These are phyloP conservation scores for Sebastes matsubarae DNA, from an alignment of 2,797 vertebrate genomes.

Conservation along the genomic window DNA sequence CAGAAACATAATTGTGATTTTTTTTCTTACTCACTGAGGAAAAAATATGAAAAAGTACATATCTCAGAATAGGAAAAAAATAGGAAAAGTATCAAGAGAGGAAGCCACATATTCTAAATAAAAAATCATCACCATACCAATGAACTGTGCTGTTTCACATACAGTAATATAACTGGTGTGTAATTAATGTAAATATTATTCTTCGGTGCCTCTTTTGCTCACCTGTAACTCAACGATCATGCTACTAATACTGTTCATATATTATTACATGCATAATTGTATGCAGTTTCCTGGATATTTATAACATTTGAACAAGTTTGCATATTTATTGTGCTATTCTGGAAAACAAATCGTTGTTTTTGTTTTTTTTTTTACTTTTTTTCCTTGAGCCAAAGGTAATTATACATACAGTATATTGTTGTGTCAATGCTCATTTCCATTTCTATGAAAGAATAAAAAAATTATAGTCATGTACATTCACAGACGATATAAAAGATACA, in stretches of 20 bases:
- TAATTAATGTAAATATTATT: neutral
- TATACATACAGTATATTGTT: neutral
- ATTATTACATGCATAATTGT: neutral
- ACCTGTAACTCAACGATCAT: neutral
- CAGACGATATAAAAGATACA: neutral
- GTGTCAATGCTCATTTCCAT: neutral
- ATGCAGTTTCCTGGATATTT: neutral
- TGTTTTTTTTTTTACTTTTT: neutral
- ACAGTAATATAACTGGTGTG: neutral
- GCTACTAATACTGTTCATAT: neutral
- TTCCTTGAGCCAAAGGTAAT: neutral
- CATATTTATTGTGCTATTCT: neutral
- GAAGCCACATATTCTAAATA: neutral
- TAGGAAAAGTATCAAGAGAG: neutral
- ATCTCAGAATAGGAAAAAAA: no score
- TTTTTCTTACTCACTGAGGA: neutral
- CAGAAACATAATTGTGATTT: neutral
- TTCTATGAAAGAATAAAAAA: neutral
- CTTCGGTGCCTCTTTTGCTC: neutral
- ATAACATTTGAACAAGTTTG: neutral
- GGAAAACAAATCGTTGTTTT: neutral
- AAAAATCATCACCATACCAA: neutral
- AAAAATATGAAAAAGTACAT: neutral
- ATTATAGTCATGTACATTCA: neutral
- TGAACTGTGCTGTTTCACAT: neutral